Percentiles rank a stretch among this genome's conserved stretches.
phyloP scores from a whole-genome alignment of 1,140 invertebrate genomes.

The Solenopsis fugax region DNA sequence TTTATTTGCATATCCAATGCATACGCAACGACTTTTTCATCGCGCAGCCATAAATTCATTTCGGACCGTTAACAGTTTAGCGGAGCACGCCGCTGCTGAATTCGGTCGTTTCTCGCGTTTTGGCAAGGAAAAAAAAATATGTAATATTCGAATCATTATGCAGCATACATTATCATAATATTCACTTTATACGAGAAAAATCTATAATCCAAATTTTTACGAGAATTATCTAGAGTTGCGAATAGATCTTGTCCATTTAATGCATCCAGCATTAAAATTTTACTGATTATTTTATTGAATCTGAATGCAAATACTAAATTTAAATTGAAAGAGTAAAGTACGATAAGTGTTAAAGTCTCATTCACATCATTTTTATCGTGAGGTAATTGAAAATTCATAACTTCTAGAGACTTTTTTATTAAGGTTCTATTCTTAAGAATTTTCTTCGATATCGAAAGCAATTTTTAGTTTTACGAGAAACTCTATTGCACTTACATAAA shows the following conservation, averaged over 20 bases:
- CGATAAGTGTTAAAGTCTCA: background rate
- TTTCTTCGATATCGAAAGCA: background rate
- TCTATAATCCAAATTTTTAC: background rate
- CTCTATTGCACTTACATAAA: background rate
- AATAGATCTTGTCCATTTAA: background rate
- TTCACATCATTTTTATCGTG: background rate
- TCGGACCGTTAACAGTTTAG: constrained; percentile 43
- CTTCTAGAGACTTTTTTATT: background rate
- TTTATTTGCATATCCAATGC: constrained; percentile 61
- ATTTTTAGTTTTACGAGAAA: background rate
- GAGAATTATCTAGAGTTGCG: background rate
- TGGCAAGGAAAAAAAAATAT: background rate
- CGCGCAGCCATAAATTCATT: constrained; percentile 26
- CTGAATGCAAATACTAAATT: background rate
- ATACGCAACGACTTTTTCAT: constrained; percentile 51
- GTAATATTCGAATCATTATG: constrained; percentile 22
- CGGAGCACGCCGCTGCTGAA: background rate
- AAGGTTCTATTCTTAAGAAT: background rate
- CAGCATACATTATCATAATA: constrained; percentile 11
- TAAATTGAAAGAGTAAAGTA: background rate
- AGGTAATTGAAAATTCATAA: background rate
- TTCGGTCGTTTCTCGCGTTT: background rate
- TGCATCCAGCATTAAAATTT: background rate
- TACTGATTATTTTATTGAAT: background rate
- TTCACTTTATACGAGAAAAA: constrained; percentile 10